Base-by-base conservation (phyloP, 1,140 invertebrate genomes). In the Trialeurodes vaporariorum region DNA sequence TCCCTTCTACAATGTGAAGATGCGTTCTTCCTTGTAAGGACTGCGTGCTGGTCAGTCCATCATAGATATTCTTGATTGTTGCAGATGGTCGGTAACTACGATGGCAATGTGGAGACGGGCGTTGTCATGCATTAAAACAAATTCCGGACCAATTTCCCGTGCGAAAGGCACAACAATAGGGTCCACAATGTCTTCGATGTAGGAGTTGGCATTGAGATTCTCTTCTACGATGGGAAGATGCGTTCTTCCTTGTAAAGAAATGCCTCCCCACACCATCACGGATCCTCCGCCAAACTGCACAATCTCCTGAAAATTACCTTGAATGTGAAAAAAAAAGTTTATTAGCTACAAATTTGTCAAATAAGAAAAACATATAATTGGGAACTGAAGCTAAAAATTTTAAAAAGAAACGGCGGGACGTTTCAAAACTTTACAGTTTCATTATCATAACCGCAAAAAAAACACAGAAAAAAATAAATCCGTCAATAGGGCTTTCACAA, bases 11-110 rank as follows among this genome's bases (percentile, higher is more conserved):
- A 62, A 68, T 67, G 34, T 75, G 68, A 65, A 64, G 64, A 25
- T 64, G 61, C 22, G 68, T 71, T 67, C 59, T 66, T 13, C 70
- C 34, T 68, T 75, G 60, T n/a, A n/a, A n/a, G 79, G 76, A 66
- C 70, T 73, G 64, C 69, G 58, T 49, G 76, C 74, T 73, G 79
- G 77, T 73, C 77, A 79, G 40, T 74, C 70, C 69, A 77, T 70
- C 26, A 66, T 64, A 27, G 69, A 69, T 69, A 78, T 73, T 34
- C 68, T 69, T 64, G 69, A 62, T 67, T 73, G 70, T 13, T 66
- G 26, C 65, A 74, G 72, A 70, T 68, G 77, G 60, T 74, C 69
- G 66, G 11, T 64, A 23, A 71, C 75, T 12, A 66, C 64, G 24
- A 65, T 69, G 26, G 76, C 74, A 25, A 66, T 68, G 65, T 80